Conservation (phyloP, 2,113 vertebrate species). For the Anoplopoma fimbria region DNA sequence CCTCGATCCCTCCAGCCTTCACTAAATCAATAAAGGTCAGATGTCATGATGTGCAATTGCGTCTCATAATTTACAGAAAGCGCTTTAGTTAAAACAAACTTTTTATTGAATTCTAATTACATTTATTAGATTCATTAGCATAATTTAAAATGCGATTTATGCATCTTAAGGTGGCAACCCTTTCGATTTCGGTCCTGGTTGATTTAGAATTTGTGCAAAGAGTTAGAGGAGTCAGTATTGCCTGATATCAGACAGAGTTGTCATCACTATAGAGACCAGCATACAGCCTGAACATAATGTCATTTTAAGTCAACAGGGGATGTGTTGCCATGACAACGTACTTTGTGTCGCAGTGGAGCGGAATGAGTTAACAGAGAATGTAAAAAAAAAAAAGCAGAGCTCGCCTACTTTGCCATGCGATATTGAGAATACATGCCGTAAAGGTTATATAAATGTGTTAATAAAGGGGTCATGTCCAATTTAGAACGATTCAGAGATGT, state of each 20-base stretch:
- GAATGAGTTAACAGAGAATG: too few species aligned
- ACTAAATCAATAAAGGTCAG: background rate
- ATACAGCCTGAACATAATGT: background rate
- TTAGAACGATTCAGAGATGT: background rate
- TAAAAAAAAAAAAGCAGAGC: background rate
- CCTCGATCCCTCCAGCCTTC: background rate
- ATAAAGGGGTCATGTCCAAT: too few species aligned
- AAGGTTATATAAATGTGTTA: too few species aligned
- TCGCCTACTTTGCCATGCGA: background rate
- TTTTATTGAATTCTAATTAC: conserved; percentile 34
- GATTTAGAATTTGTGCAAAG: background rate
- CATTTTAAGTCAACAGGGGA: background rate
- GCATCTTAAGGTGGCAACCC: background rate
- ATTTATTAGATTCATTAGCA: conserved; percentile 22
- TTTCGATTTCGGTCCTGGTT: too few species aligned
- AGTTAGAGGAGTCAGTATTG: background rate
- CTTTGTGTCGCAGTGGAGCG: too few species aligned
- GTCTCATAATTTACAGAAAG: conserved; percentile 30
- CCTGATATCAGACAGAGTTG: background rate
- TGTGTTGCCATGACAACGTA: too few species aligned
- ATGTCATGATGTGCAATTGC: background rate
- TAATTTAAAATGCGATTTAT: conserved; percentile 28
- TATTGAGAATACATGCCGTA: background rate
- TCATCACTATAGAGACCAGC: background rate
- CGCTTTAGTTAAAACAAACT: conserved; percentile 28